Evolutionary conservation across 1,140 invertebrate genomes (phyloP).

Genomic region (Plectrocnemia conspersa): DNA sequence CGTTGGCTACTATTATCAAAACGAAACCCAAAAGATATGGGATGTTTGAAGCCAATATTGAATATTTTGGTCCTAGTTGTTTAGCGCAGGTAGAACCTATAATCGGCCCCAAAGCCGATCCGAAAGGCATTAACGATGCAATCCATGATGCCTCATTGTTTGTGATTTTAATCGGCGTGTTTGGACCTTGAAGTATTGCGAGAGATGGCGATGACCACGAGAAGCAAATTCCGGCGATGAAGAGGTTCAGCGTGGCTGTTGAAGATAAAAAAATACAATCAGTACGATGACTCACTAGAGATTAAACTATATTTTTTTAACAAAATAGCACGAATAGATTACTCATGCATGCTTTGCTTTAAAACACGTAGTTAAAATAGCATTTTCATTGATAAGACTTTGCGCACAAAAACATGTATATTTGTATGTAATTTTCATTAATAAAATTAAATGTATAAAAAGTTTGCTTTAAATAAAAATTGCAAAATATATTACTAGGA

Average conservation of each 20-base stretch:
- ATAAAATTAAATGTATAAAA: no score
- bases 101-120: constrained; percentile 32
- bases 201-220: constrained; percentile 32
- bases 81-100: constrained; percentile 35
- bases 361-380: no score
- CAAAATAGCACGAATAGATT: no score
- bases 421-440: no score
- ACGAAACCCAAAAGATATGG: constrained; percentile 38
- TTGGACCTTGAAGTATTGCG: constrained; percentile 29
- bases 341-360: no score
- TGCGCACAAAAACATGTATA: no score
- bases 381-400: no score
- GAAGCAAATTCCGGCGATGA: constrained; percentile 30
- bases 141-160: constrained; percentile 36
- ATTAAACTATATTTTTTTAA: no score
- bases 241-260: constrained; percentile 27
- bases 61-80: constrained; percentile 39
- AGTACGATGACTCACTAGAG: no score
- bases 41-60: constrained; percentile 36
- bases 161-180: constrained; percentile 29
- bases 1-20: constrained; percentile 42
- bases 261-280: constrained; percentile 19
- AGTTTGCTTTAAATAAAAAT: no score
- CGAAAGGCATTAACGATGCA: constrained; percentile 29
- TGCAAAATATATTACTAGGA: no score